phyloP scores from a whole-genome alignment of 2,797 vertebrate species.

The Cyclopterus lumpus region DNA sequence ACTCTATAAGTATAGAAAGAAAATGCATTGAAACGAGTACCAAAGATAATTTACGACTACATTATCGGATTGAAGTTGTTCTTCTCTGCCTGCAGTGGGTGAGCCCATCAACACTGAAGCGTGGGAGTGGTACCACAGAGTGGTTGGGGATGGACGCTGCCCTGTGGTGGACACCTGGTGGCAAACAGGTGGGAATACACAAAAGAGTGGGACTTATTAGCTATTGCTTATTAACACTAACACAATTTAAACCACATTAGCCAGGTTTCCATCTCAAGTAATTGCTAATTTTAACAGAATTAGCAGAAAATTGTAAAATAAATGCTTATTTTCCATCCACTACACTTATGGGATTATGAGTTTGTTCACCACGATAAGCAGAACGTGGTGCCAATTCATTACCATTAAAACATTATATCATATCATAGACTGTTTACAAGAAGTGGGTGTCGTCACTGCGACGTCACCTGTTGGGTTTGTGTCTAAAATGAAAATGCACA shows the following conservation, averaged over 20 bases:
- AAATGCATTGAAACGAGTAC: not conserved
- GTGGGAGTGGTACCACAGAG: conserved; percentile 94
- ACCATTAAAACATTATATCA: no score
- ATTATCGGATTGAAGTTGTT: not conserved
- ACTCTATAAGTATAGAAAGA: not conserved
- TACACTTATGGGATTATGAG: no score
- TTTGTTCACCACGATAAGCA: no score
- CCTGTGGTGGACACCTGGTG: conserved; percentile 97
- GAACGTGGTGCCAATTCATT: no score
- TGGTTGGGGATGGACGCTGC: conserved; percentile 92
- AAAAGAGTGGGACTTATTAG: not conserved
- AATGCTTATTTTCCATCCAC: not conserved
- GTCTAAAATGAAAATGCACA: no score
- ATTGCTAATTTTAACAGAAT: not conserved
- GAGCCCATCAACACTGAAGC: conserved; percentile 97
- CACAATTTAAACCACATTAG: not conserved
- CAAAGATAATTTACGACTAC: not conserved
- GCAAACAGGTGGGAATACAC: conserved; percentile 88
- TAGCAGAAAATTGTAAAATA: not conserved
- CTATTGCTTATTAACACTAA: not conserved
- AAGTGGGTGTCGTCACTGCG: no score
- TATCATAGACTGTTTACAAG: no score
- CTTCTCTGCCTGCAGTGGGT: conserved; percentile 85
- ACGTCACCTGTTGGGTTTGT: no score
- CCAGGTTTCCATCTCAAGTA: not conserved